phyloP scores from a whole-genome alignment of 2,113 vertebrate genomes.

The Melanerpes aurifrons region DNA sequence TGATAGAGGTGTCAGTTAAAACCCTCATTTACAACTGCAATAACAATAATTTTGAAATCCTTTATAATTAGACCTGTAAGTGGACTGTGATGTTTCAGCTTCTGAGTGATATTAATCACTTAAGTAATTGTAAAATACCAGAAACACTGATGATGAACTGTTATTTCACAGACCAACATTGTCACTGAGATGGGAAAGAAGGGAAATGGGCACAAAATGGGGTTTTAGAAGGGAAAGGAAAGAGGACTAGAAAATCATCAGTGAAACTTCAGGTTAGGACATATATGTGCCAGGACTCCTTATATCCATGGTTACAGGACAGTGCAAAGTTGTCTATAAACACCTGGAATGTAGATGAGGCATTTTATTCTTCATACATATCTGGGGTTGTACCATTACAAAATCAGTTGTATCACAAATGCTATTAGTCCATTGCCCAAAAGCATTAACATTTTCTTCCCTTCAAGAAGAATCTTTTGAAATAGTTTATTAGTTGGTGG shows the following conservation, averaged over 20 bases:
- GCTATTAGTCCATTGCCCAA: not conserved
- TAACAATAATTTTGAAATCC: slow-evolving; percentile 49
- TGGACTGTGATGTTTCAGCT: slow-evolving; percentile 44
- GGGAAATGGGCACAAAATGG: not conserved
- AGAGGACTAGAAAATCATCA: not conserved
- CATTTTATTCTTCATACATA: not conserved
- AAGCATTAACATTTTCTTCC: not conserved
- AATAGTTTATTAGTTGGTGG: not conserved
- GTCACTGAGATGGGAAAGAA: not conserved
- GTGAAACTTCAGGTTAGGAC: not conserved
- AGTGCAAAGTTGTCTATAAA: not conserved
- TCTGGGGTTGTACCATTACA: not conserved
- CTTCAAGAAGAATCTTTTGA: not conserved
- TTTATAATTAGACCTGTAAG: slow-evolving; percentile 49
- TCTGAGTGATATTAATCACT: slow-evolving; percentile 7
- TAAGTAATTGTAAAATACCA: slow-evolving; percentile 17
- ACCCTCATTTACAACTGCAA: not conserved
- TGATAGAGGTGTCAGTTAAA: slow-evolving; percentile 20
- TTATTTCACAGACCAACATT: not conserved
- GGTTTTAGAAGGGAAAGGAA: not conserved
- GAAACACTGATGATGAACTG: not conserved
- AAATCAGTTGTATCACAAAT: not conserved
- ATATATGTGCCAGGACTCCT: not conserved
- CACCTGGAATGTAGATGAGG: not conserved
- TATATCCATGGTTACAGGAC: not conserved